A percentile compares a stretch with the other conserved stretches of the same genome.
Conservation (phyloP, 2,113 vertebrate genomes). For the Charadrius vociferus region DNA sequence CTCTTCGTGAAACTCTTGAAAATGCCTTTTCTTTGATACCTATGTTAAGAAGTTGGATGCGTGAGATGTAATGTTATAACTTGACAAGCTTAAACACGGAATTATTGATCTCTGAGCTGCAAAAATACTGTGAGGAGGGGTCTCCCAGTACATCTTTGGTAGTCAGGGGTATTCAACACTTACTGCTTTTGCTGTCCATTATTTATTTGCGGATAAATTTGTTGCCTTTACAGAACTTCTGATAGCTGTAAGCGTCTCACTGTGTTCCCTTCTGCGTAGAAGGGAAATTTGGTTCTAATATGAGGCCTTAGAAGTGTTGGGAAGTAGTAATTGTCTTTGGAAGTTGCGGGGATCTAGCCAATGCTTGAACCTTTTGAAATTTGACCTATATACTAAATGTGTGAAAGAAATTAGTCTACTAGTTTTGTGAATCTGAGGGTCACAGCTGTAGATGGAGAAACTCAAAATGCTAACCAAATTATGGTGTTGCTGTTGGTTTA, state of each 20-base stretch:
- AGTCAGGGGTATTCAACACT: neutral
- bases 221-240: neutral
- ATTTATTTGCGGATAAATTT: neutral
- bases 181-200: neutral
- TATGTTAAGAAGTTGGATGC: neutral
- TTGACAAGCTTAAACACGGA: neutral
- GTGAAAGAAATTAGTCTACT: neutral
- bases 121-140: neutral
- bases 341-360: neutral
- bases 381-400: neutral
- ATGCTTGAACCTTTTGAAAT: neutral
- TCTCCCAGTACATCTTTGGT: neutral
- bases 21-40: neutral
- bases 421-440: neutral
- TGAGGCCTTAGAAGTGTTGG: neutral
- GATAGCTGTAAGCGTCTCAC: neutral
- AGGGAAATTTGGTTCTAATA: neutral
- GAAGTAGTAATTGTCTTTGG: neutral
- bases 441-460: neutral
- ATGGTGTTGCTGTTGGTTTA: neutral
- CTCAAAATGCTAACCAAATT: neutral
- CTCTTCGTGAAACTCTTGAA: neutral
- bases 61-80: neutral
- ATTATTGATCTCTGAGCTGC: conserved; percentile 7
- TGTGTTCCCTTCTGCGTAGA: neutral